A percentile compares a stretch with the other conserved stretches of the same genome.
These are phyloP conservation scores for Ennomos quercinarius DNA, from an alignment of 2,888 invertebrate species.

Conservation along the genomic window DNA sequence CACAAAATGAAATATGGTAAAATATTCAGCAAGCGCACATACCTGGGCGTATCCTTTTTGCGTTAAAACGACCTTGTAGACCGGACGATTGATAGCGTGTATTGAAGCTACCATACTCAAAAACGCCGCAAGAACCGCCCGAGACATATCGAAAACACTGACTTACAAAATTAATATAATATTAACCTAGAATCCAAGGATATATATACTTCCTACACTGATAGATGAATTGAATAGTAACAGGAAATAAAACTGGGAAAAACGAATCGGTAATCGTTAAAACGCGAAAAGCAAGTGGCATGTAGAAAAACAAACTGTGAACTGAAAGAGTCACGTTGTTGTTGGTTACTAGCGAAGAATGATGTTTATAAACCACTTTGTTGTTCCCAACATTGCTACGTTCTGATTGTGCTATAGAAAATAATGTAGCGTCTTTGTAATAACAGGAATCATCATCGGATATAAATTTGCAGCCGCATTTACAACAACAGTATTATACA, in stretches of 20 bases:
- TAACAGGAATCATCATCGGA: conserved; percentile 29
- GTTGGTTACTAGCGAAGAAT: conserved; percentile 55
- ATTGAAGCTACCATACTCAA: conserved; percentile 45
- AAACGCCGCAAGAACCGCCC: conserved; percentile 45
- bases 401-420: conserved; percentile 51
- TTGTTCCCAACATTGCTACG: conserved; percentile 61
- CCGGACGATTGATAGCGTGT: conserved; percentile 66
- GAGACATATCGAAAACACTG: conserved; percentile 38
- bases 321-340: conserved; percentile 56
- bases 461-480: conserved; percentile 2
- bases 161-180: conserved; percentile 1
- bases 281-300: conserved; percentile 45
- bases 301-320: conserved; percentile 48
- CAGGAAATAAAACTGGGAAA: neutral
- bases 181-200: neutral
- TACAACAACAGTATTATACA: neutral
- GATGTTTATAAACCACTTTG: conserved; percentile 75
- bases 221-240: conserved; percentile 16
- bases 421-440: conserved; percentile 42
- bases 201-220: neutral
- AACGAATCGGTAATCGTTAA: conserved; percentile 5
- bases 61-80: conserved; percentile 87
- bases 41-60: conserved; percentile 90
- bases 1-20: neutral
- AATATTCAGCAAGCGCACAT: conserved; percentile 38